Conservation (phyloP, 2,113 vertebrate species). For the Asarcornis scutulata region DNA sequence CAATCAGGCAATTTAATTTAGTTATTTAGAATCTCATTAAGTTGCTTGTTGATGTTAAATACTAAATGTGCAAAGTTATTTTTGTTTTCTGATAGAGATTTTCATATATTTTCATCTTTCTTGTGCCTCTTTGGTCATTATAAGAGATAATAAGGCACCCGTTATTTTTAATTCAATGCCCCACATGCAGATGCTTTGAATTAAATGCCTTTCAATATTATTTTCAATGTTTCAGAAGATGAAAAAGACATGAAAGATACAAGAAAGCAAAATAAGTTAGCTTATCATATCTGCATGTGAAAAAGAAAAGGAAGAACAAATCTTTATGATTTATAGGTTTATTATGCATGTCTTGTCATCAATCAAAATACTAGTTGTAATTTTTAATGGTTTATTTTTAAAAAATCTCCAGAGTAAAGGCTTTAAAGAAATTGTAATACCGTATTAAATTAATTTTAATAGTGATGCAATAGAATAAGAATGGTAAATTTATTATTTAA, state of each 20-base stretch:
- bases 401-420: neutral
- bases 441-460: neutral
- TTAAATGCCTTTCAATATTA: neutral
- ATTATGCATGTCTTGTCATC: neutral
- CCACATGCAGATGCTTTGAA: neutral
- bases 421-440: neutral
- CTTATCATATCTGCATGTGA: neutral
- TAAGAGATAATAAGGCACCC: neutral
- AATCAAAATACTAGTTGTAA: neutral
- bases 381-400: neutral
- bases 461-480: neutral
- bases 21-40: slow-evolving; percentile 59
- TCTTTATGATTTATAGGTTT: neutral
- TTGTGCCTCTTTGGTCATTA: slow-evolving; percentile 18
- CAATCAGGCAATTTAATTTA: slow-evolving; percentile 36
- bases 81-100: neutral
- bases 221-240: slow-evolving; percentile 20
- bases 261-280: neutral
- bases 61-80: neutral
- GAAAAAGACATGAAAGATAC: neutral
- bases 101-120: slow-evolving; percentile 50
- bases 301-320: neutral
- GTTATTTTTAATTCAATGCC: slow-evolving; percentile 52
- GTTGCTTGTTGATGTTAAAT: neutral
- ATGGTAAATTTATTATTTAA: neutral